Conservation (phyloP, 2,888 invertebrate genomes). For the Aphelenchoides bicaudatus region DNA sequence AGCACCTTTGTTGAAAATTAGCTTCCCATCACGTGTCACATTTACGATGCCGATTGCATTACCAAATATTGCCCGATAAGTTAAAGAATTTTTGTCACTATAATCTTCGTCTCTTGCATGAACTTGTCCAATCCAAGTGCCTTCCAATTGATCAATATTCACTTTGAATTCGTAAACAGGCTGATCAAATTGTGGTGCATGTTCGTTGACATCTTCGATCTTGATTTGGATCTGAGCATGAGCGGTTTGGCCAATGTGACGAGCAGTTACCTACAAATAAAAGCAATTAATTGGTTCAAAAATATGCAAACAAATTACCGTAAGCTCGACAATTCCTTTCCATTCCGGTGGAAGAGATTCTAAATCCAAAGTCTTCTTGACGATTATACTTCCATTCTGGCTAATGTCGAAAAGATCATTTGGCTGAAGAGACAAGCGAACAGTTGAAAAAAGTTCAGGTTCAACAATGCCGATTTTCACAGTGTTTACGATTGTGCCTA, state of each 20-base stretch:
- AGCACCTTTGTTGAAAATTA: conserved; percentile 35
- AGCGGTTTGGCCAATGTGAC: conserved; percentile 28
- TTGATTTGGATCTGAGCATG: conserved; percentile 42
- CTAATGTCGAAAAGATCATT: conserved; percentile 36
- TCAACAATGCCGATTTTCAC: conserved; percentile 31
- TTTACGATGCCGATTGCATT: conserved; percentile 41
- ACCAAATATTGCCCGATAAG: conserved; percentile 20
- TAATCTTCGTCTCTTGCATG: conserved; percentile 46
- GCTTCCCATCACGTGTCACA: conserved; percentile 43
- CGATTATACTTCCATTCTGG: conserved; percentile 42
- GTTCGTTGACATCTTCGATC: conserved; percentile 53
- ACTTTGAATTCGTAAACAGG: conserved; percentile 31
- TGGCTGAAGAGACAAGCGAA: conserved; percentile 32
- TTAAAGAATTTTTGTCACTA: conserved; percentile 22
- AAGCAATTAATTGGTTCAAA: too few species aligned
- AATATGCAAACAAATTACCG: conserved; percentile 23
- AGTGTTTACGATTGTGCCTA: conserved; percentile 39
- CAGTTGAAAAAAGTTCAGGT: conserved; percentile 22
- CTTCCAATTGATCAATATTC: conserved; percentile 25
- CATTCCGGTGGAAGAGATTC: conserved; percentile 24
- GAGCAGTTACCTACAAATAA: conserved; percentile 28
- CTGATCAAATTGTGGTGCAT: conserved; percentile 44
- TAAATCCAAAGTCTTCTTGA: conserved; percentile 33
- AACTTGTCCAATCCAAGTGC: conserved; percentile 39
- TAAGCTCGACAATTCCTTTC: conserved; percentile 38